Base-by-base conservation (phyloP, 2,113 vertebrate species). In the Sebastes fasciatus region DNA sequence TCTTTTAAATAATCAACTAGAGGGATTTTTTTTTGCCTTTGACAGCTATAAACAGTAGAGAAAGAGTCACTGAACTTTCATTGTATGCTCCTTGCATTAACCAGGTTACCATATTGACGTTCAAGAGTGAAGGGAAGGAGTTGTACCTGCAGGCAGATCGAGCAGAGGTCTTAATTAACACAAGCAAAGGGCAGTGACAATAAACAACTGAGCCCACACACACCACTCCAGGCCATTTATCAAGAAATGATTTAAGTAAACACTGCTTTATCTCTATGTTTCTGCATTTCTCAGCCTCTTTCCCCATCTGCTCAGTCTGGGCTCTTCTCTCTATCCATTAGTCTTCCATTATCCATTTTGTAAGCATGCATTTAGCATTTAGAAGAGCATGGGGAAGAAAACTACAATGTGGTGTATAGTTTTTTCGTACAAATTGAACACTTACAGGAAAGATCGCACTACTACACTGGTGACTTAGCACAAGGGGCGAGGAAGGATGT, bases 131-230 rank as follows among this genome's bases (percentile, higher is more conserved):
- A 63, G 60, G 57, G 19, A 66, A 49, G 9, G 23, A 55, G 65
- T 1, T 58, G 9, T 21, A 34, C 26, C 48, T 80, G 79, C 76
- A 73, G 67, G 76, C 70, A 74, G 60, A 74, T 62, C 0, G 3
- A 67, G 54, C 57, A 81, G 48, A 67, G 14, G 42, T 61, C 45
- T 77, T 77, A 87, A 80, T 83, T 74, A 77, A 78, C 19, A 61
- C 40, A 74, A 45, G 8, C 71, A 62, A 77, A 80, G 62, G 49
- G 42, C 64, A 71, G 60, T 58, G 63, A 71, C 40, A 62, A 48
- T 49, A 83, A 74, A 74, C 60, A 78, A 70, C 49, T 62, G 40
- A 67, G 49, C 62, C 71, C 72, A 75, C 65, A 71, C 48, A 77
- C 61, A 58, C 26, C 11, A 57, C 54, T 76, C n/a, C 43, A 48